Conservation (phyloP, 2,888 invertebrate genomes). For the Masnerella sp. region DNA sequence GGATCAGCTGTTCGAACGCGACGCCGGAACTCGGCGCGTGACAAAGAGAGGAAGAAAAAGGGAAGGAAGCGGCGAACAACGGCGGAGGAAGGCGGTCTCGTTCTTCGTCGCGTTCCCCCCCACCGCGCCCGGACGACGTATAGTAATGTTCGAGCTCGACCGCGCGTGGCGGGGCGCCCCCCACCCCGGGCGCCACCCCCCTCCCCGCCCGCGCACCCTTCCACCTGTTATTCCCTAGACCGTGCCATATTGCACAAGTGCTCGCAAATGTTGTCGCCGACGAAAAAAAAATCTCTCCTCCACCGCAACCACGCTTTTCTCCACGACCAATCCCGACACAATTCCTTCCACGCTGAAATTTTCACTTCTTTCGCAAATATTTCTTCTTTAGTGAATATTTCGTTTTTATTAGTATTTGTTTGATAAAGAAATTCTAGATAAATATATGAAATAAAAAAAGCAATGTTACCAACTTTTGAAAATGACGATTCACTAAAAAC, state of each 20-base stretch:
- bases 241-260: constrained; percentile 67
- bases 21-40: constrained; percentile 50
- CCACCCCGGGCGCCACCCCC: constrained; percentile 12
- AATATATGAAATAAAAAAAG: too few species aligned
- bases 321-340: too few species aligned
- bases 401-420: too few species aligned
- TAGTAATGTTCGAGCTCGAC: constrained; percentile 72
- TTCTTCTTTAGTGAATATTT: too few species aligned
- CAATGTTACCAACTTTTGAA: too few species aligned
- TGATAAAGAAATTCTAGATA: too few species aligned
- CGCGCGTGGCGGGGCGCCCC: constrained; percentile 65
- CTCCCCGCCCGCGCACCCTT: constrained; percentile 62
- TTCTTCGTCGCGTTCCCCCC: constrained; percentile 75
- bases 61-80: constrained; percentile 36
- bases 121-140: constrained; percentile 74
- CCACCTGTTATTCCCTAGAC: constrained; percentile 74
- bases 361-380: too few species aligned
- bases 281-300: too few species aligned
- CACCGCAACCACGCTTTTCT: too few species aligned
- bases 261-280: constrained; percentile 67
- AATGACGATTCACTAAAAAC: too few species aligned
- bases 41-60: constrained; percentile 52
- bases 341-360: too few species aligned
- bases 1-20: constrained; percentile 58
- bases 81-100: constrained; percentile 74